These are phyloP conservation scores for Notocelia uddmanniana DNA, from an alignment of 2,888 invertebrate species.

Conservation along the genomic window DNA sequence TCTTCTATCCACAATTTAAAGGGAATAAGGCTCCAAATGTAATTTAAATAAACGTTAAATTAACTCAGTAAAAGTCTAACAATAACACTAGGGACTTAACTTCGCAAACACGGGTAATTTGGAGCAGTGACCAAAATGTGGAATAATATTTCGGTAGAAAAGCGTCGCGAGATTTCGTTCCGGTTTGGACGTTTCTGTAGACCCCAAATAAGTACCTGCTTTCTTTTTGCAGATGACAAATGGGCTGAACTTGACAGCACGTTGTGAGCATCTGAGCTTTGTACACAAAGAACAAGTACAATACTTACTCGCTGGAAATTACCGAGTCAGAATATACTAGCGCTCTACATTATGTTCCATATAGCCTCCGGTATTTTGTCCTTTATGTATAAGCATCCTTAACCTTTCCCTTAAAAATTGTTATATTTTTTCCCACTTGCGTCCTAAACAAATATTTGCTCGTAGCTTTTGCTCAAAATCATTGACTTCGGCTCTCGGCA, in stretches of 20 bases:
- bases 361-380: slow-evolving; percentile 37
- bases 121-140: slow-evolving; percentile 23
- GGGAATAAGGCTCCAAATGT: slow-evolving; percentile 11
- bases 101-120: slow-evolving; percentile 30
- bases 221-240: slow-evolving; percentile 17
- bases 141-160: slow-evolving; percentile 29
- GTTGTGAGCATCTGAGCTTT: slow-evolving; percentile 27
- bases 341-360: slow-evolving; percentile 19
- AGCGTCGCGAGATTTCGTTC: slow-evolving; percentile 10
- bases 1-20: slow-evolving; percentile 22
- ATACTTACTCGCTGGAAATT: slow-evolving; percentile 4
- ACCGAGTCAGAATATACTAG: slow-evolving; percentile 15
- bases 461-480: slow-evolving; percentile 57
- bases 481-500: slow-evolving; percentile 56
- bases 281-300: slow-evolving; percentile 30
- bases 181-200: neutral
- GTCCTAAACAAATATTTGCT: slow-evolving; percentile 61
- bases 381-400: slow-evolving; percentile 38
- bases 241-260: slow-evolving; percentile 10
- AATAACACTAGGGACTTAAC: slow-evolving; percentile 23
- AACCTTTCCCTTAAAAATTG: slow-evolving; percentile 46
- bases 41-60: slow-evolving; percentile 36
- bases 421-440: slow-evolving; percentile 53
- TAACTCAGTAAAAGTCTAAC: slow-evolving; percentile 33
- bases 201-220: slow-evolving; percentile 8